Evolutionary conservation across 2,113 vertebrate genomes (phyloP), one percentile per base, ranked within the genome.

Genomic region (Pterocles burchelli): DNA sequence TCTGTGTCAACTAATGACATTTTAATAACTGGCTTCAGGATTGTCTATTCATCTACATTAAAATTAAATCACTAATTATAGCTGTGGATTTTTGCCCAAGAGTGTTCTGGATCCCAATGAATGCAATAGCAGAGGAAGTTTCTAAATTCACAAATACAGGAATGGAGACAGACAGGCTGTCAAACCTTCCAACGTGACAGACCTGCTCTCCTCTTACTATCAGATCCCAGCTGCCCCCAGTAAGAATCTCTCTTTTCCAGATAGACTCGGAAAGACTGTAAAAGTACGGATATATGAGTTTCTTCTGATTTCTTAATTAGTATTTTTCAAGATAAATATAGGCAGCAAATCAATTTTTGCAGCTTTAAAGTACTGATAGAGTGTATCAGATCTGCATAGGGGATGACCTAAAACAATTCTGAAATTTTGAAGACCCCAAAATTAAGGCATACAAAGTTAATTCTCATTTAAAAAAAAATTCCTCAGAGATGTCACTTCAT

Each of bases 41-140:
- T 75, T 96, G 88, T 93, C 95, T 96, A 93, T 95, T 96, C 95
- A 96, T 93, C 88, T 94, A 65, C 88, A 86, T 93, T 86, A 92
- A 95, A 96, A 97, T 96, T 88, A 96, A 96, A 91, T 88, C 90
- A 86, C 75, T 96, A 96, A 96, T 96, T 95, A 96, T 90, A 95
- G 82, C 85, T 58, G 72, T 33, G 76, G 78, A 86, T 93, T 95
- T 94, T 95, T 96, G 79, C 90, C 95, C 88, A 95, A 70, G 94
- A 95, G 88, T 81, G 43, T 91, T 96, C 90, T 91, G 88, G 90
- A 29, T 88, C 67, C 75, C 82, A 77, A 0, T 86, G 86, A 96
- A 85, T 71, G 75, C 43, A 77, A 54, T 3, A 41, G 31, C 38
- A 80, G 79, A 88, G 48, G 55, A 96, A 94, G 72, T 88, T 93